Evolutionary conservation across 2,888 invertebrate species (phyloP), one percentile per base, ranked within the genome.

Genomic region (Cheilosia soror): DNA sequence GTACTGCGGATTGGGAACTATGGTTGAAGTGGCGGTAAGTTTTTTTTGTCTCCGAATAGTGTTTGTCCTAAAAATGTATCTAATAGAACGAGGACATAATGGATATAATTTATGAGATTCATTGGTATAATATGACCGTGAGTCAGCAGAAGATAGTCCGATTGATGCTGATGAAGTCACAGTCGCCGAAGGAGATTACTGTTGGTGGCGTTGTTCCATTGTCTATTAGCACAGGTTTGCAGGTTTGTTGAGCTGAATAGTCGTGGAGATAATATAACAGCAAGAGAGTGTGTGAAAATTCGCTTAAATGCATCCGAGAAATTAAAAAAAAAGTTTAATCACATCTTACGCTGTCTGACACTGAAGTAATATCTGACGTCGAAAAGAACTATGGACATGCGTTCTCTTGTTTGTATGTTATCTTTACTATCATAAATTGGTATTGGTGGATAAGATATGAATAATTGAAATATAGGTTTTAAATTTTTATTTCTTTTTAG

Each of bases 91-190:
- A 72, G 5, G 25, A 65, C 9, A 29, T 76, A n/a, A 2, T 47
- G 76, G 57, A 60, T 13, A 81, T 87, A n/a, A 75, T 89, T 2
- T 89, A 89, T 40, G 88, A 85, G 5, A 88, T 89, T n/a, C 76
- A 83, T 4, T 89, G 88, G 69, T 87, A 87, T 53, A 47, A 87
- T 58, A 53, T 89, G 31, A 80, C 2, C 2, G 69, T 75, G 0
- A n/a, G 37, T 0, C 88, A 89, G 25, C 88, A 87, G 27, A 87
- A 85, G 2, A 62, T 85, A 3, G 69, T 88, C 0, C 13, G 77
- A 0, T 73, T 88, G 4, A 88, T 89, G 87, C 9, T 89, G 31
- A 79, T 76, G 62, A 88, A 87, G 33, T 76, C 88, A 13, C 88
- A 88, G 33, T 60, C 49, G 1, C 69, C 85, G 2, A 57, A 68